Base-by-base conservation (phyloP, 1,140 invertebrate species). In the Drosophila erecta region DNA sequence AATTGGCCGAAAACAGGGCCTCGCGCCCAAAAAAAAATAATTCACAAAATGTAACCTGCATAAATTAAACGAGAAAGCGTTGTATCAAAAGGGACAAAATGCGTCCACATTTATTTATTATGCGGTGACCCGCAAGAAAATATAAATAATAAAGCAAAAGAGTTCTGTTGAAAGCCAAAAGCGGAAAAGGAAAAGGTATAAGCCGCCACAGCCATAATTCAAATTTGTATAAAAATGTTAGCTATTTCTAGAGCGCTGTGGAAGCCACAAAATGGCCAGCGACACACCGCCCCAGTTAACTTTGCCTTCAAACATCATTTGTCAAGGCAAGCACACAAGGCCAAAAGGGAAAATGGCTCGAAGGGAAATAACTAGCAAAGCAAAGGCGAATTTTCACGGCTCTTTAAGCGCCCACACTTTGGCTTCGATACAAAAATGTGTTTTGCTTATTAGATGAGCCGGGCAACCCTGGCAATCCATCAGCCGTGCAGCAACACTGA, bases 101-200 rank as follows among this genome's bases (percentile, higher is more conserved):
- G 64, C 69, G 59, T 49, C 49, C 71, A 76, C 65, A 76, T 69
- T 84, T 84, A 84, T 84, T 84, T 85, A 84, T 84, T 79, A 76
- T 84, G 76, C 66, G 71, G 66, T 73, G 56, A 56, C 60, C 59
- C 55, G 55, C 60, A 79, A 47, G 44, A 27, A 49, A 62, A 58
- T 35, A 50, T 20, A 61, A 62, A 37, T 40, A 77, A 56, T 50
- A 66, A 65, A 60, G 47, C 44, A 70, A 67, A 67, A 70, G 58
- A 81, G 69, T 75, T 75, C 61, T 67, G 80, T 62, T 83, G 80
- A 84, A 84, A 79, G 72, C 71, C 54, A 58, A 64, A 60, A 78
- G 64, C 27, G 62, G 59, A 58, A 51, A 56, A 64, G 17, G 59
- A 67, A 83, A 84, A 55, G 66, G 67, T 77, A 72, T 46, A 61